Percentiles rank a stretch among this genome's conserved stretches.
Conservation (phyloP, 2,113 vertebrate genomes). For the Colaptes auratus region DNA sequence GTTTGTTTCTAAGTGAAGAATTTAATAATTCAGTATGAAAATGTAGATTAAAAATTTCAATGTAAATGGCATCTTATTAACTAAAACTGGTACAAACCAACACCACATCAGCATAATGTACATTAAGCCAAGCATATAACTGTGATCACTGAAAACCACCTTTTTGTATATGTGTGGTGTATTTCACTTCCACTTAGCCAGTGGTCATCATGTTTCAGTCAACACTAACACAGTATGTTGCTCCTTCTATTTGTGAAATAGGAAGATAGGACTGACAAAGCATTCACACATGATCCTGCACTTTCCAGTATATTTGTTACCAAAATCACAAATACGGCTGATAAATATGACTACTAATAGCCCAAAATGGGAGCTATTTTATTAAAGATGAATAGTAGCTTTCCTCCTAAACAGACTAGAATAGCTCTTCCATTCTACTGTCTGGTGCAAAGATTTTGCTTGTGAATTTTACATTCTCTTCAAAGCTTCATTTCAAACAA, state of each 20-base stretch:
- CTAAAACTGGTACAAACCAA: not conserved
- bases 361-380: not conserved
- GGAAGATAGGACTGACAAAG: not conserved
- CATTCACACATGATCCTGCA: not conserved
- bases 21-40: not conserved
- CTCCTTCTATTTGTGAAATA: not conserved
- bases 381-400: not conserved
- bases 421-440: not conserved
- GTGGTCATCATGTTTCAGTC: not conserved
- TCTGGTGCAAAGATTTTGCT: not conserved
- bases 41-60: not conserved
- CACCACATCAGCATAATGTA: not conserved
- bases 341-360: not conserved
- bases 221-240: not conserved
- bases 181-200: not conserved
- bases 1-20: not conserved
- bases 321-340: not conserved
- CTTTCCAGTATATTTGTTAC: not conserved
- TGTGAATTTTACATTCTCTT: not conserved
- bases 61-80: not conserved
- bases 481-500: not conserved
- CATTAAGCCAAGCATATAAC: not conserved
- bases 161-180: rapidly evolving
- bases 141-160: not conserved
- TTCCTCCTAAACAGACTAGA: not conserved